Base-by-base conservation (phyloP, 2,113 vertebrate genomes). In the Pelusios castaneus region DNA sequence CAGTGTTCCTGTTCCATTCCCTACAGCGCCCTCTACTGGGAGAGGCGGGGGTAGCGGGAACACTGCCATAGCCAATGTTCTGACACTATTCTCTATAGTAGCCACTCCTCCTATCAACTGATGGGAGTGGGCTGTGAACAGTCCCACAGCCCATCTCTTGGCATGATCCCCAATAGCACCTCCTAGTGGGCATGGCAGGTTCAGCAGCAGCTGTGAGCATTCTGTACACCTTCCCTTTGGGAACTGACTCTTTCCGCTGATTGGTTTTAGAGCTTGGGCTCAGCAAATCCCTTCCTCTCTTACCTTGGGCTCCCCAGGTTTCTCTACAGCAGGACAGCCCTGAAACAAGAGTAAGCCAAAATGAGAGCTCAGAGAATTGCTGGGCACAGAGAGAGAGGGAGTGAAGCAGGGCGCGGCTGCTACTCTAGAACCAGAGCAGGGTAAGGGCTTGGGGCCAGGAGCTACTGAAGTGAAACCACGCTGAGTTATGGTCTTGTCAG, bases 311-410 rank as follows among this genome's bases (percentile, higher is more conserved):
- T 99, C 99, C 0, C 97, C 97, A 0, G 98, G 96, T 79, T 98
- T 98, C 92, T 99, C 99, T 95, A 99, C 99, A 0, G 96, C 97
- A 0, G 99, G 99, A 76, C 99, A 99, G 47, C 99, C 99, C 99
- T 99, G 91, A 14, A 92, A 70, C 43, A 55, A 95, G 84, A 97
- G 78, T 54, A 75, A 95, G 87, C 34, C 82, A 29, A 89, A 17
- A 31, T 97, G 94, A 97, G 93, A 82, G 51, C 27, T 22, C 56
- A 10, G n/a, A n/a, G 55, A n/a, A 0, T 4, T 43, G 29, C 34
- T 3, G 7, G 34, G 22, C 43, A 52, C 47, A 13, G 56, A 67
- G 41, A 52, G 24, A 88, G 11, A 14, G 41, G 43, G 19, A 56
- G 0, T 0, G 45, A 1, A 0, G 4, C 79, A 8, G 34, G 34